Percentiles rank a stretch among this genome's conserved stretches.
Evolutionary conservation across 2,797 vertebrate species (phyloP).

Genomic region (Sylvilagus floridanus): DNA sequence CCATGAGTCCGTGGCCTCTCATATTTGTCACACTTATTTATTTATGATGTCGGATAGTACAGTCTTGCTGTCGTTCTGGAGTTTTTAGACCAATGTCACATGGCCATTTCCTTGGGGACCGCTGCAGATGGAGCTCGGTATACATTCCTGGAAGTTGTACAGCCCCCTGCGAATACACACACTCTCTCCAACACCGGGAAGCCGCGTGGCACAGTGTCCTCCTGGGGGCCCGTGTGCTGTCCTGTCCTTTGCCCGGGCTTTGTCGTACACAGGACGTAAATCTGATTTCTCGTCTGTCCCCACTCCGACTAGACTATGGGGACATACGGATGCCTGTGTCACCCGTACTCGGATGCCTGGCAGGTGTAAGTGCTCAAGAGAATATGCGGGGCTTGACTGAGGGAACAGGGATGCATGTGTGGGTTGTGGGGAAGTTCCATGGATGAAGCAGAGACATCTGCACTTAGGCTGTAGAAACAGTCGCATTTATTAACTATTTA

Average conservation of each 20-base stretch:
- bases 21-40: slow-evolving; percentile 36
- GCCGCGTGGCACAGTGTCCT: background rate
- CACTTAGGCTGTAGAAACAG: background rate
- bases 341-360: background rate
- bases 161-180: background rate
- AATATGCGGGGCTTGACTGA: rapidly evolving
- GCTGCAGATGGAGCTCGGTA: slow-evolving; percentile 23
- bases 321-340: rapidly evolving
- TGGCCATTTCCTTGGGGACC: slow-evolving; percentile 15
- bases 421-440: background rate
- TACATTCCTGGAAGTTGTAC: background rate
- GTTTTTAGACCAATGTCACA: background rate
- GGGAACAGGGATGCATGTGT: background rate
- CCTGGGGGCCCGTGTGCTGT: rapidly evolving
- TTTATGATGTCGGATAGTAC: slow-evolving; percentile 31
- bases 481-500: background rate
- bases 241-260: rapidly evolving
- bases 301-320: background rate
- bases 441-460: background rate
- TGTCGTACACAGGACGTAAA: rapidly evolving
- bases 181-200: background rate
- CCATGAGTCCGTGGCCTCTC: slow-evolving; percentile 33
- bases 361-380: background rate
- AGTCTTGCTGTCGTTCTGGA: background rate
- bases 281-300: background rate